These are phyloP conservation scores for Borostomias antarcticus DNA, from an alignment of 2,797 vertebrate species.

Conservation along the genomic window DNA sequence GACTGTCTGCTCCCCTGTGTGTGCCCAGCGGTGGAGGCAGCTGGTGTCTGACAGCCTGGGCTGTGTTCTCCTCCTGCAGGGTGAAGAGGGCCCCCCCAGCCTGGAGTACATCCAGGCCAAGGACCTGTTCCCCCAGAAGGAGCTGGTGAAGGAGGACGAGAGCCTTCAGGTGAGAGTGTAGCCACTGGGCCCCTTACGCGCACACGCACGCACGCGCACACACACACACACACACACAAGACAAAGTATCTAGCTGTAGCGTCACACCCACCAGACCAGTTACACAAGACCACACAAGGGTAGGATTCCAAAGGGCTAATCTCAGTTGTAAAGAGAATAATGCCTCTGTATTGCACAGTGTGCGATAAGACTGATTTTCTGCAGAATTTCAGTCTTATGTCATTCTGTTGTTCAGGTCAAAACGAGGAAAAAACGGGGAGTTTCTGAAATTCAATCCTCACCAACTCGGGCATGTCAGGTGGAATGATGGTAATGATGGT, in stretches of 20 bases:
- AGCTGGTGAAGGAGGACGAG: constrained; percentile 97
- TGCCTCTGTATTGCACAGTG: not conserved
- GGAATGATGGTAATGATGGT: not conserved
- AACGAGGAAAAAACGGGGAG: not conserved
- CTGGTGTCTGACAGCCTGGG: constrained; percentile 12
- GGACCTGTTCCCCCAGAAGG: constrained; percentile 98
- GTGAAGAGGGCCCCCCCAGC: constrained; percentile 98
- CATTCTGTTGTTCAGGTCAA: not conserved
- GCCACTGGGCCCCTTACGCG: not conserved
- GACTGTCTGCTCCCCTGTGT: constrained; percentile 4
- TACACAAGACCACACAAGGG: not conserved
- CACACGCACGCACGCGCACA: not conserved
- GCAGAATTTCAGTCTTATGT: constrained; percentile 3
- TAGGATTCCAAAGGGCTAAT: not conserved
- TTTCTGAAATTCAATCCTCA: too few relatives aligned
- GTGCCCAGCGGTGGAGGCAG: not conserved
- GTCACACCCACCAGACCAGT: not conserved
- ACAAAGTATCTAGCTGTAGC: too few relatives aligned
- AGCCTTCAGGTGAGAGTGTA: constrained; percentile 86
- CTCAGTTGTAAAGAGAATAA: not conserved
- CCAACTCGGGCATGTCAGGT: not conserved
- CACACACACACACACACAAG: not conserved
- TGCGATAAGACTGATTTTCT: not conserved
- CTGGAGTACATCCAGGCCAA: constrained; percentile 99
- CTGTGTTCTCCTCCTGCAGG: constrained; percentile 75